Percentiles rank a stretch among this genome's conserved stretches.
Evolutionary conservation across 37 sponge, comb jelly and placozoan genomes (phyloP).

Genomic region (Trichoplax adhaerens): DNA sequence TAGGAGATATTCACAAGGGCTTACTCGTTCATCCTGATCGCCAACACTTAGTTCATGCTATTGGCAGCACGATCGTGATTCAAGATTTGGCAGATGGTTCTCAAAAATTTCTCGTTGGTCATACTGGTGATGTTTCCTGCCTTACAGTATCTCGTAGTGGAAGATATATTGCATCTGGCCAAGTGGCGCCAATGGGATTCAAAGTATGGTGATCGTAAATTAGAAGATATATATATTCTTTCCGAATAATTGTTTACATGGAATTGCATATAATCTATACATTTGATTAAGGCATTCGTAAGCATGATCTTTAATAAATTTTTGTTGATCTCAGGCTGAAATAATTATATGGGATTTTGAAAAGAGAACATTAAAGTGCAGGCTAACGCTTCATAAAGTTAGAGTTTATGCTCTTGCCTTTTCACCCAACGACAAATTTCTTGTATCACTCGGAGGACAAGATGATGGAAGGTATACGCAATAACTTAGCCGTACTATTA

Average conservation of each 20-base stretch:
- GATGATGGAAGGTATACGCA: conserved; percentile 65
- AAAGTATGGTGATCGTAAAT: conserved; percentile 16
- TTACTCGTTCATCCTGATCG: conserved; percentile 75
- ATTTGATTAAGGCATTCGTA: not conserved
- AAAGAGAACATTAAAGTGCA: conserved; percentile 33
- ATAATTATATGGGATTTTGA: conserved; percentile 88
- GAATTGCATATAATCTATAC: not conserved
- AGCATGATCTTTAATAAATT: not conserved
- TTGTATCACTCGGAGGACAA: conserved; percentile 82
- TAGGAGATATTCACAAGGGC: conserved; percentile 65
- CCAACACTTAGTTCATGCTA: conserved; percentile 62
- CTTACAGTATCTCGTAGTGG: conserved; percentile 66
- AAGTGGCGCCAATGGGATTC: conserved; percentile 96
- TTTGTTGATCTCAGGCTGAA: conserved; percentile 47
- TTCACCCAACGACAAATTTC: conserved; percentile 81
- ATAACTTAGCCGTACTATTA: not conserved
- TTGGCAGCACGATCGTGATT: conserved; percentile 79
- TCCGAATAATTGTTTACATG: no score
- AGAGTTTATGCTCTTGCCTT: conserved; percentile 88
- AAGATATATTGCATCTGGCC: conserved; percentile 70
- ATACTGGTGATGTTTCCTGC: conserved; percentile 77
- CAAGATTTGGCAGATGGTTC: conserved; percentile 36
- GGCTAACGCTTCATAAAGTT: conserved; percentile 81
- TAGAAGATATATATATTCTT: no score
- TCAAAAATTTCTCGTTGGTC: conserved; percentile 78